These are phyloP conservation scores for Nothura maculosa DNA, from an alignment of 2,797 vertebrate species.

Conservation along the genomic window DNA sequence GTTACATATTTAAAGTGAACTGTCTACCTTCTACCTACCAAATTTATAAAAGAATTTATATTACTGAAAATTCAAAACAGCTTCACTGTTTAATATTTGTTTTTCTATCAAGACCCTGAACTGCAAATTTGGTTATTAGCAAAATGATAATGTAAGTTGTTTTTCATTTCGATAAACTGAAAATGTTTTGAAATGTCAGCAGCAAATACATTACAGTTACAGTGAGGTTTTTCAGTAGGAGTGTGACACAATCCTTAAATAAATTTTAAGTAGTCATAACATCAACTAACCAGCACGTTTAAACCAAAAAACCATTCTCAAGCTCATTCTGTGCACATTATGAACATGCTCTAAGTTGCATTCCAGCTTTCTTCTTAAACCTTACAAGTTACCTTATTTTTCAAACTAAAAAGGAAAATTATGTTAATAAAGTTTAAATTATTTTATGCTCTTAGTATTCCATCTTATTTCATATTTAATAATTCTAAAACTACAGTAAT, in stretches of 20 bases:
- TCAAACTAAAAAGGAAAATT: constrained; percentile 83
- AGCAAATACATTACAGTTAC: constrained; percentile 92
- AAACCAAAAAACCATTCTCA: constrained; percentile 90
- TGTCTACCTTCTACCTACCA: constrained; percentile 82
- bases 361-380: constrained; percentile 89
- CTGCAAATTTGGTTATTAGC: constrained; percentile 97
- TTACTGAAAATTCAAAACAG: constrained; percentile 87
- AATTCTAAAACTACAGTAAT: constrained; percentile 81
- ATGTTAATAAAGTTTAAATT: constrained; percentile 84
- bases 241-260: constrained; percentile 89
- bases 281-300: constrained; percentile 88
- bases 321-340: constrained; percentile 93
- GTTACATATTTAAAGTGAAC: constrained; percentile 79
- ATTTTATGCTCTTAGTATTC: constrained; percentile 84
- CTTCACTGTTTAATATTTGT: constrained; percentile 87
- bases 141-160: constrained; percentile 88
- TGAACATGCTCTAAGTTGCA: constrained; percentile 94
- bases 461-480: constrained; percentile 83
- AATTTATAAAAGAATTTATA: constrained; percentile 84
- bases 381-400: constrained; percentile 86
- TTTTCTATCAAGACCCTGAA: constrained; percentile 92
- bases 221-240: constrained; percentile 93
- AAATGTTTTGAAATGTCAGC: constrained; percentile 88
- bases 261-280: constrained; percentile 87
- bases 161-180: constrained; percentile 85